phyloP scores from a whole-genome alignment of 1,140 invertebrate species.

The Agrypnia vestita region DNA sequence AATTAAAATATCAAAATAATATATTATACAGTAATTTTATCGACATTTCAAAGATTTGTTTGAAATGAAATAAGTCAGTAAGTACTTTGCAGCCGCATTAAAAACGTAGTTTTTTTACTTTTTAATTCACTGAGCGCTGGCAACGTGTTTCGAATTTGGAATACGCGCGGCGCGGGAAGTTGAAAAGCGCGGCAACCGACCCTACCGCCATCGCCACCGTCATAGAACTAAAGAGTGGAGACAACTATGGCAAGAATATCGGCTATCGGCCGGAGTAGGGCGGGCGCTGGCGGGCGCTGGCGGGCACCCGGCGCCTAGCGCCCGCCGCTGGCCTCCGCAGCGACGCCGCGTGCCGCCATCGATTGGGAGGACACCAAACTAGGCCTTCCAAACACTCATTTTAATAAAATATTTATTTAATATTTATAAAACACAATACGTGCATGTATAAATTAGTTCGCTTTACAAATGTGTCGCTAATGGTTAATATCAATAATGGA shows the following conservation, averaged over 20 bases:
- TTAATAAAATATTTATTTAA: too few species aligned
- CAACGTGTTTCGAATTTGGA: conserved; percentile 34
- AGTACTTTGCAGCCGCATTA: too few species aligned
- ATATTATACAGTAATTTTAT: too few species aligned
- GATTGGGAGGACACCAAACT: background rate
- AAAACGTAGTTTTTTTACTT: too few species aligned
- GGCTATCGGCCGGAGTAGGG: conserved; percentile 6
- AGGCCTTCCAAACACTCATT: too few species aligned
- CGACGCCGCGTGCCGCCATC: background rate
- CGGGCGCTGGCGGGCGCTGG: background rate
- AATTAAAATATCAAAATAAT: too few species aligned
- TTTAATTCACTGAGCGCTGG: background rate
- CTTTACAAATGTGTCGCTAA: too few species aligned
- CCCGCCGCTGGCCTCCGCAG: background rate
- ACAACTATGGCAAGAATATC: conserved; percentile 19
- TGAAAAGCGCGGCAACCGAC: conserved; percentile 41
- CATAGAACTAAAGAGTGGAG: conserved; percentile 37
- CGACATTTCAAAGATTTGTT: too few species aligned
- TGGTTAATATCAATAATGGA: too few species aligned
- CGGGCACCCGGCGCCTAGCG: conserved; percentile 15
- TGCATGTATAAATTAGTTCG: too few species aligned
- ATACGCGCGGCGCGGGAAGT: conserved; percentile 44
- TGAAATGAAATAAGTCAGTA: too few species aligned
- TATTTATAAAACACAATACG: too few species aligned
- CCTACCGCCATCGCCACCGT: conserved; percentile 40